A percentile compares a stretch with the other conserved stretches of the same genome.
phyloP scores from a whole-genome alignment of 2,888 invertebrate species.

The Bruchidius siliquastri region DNA sequence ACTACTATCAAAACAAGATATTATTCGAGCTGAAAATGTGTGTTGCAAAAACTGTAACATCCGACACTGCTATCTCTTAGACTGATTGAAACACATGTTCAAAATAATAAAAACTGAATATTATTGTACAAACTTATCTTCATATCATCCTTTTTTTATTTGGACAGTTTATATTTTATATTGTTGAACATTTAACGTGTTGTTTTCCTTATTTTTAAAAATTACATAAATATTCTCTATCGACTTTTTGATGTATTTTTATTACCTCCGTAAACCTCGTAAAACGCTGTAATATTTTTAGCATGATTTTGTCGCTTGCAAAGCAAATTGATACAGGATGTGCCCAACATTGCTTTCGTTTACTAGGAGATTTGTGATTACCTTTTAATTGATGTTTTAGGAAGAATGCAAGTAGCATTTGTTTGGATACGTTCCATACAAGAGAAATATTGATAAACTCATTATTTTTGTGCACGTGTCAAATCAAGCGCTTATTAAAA shows the following conservation, averaged over 20 bases:
- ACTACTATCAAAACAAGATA: too few relatives aligned
- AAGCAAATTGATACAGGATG: too few relatives aligned
- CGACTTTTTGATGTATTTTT: neutral
- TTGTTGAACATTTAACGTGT: conserved; percentile 35
- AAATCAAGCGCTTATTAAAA: too few relatives aligned
- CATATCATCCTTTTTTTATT: conserved; percentile 29
- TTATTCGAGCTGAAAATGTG: too few relatives aligned
- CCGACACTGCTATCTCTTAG: neutral
- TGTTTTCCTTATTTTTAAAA: conserved; percentile 34
- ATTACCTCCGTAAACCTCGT: neutral
- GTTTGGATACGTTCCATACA: too few relatives aligned
- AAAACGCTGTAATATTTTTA: neutral
- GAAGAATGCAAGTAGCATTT: too few relatives aligned
- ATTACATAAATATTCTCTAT: conserved; percentile 4
- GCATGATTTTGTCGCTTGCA: neutral
- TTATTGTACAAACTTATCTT: conserved; percentile 22
- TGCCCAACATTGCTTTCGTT: too few relatives aligned
- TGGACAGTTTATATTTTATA: conserved; percentile 27
- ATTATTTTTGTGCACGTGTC: too few relatives aligned
- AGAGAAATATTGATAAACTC: too few relatives aligned
- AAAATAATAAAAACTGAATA: neutral
- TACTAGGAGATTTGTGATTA: too few relatives aligned
- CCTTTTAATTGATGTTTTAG: too few relatives aligned
- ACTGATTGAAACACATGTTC: neutral
- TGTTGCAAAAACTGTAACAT: too few relatives aligned